Evolutionary conservation across 2,888 invertebrate genomes (phyloP), one percentile per base, ranked within the genome.

Genomic region (Drosophila histrio): DNA sequence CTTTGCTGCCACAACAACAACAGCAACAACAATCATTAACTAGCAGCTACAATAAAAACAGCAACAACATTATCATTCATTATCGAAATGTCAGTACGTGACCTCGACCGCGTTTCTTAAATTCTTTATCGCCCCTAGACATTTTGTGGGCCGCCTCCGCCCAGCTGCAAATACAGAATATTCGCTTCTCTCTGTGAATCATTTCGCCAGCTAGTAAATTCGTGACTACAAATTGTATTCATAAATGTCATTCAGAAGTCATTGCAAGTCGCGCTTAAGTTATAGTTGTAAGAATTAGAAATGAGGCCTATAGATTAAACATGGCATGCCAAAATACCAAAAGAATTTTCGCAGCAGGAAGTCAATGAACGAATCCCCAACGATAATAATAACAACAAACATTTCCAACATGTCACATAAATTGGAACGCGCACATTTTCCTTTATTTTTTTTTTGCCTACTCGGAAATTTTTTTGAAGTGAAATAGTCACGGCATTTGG

Each of bases 81-180:
- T 60, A 53, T 44, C 44, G 88, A 87, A 88, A 84, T 88, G 88
- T 80, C 88, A 87, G 82, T 70, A 72, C 66, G 68, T 84, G 84
- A 88, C 84, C 88, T 84, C 84, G 84, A 84, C 84, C 84, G 87
- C 81, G 72, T 87, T 84, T 82, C 65, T 72, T 60, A 61, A 61
- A 79, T 79, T 85, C 67, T 79, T 77, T 39, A 77, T 72, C 32
- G 65, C 72, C 66, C 61, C 62, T 54, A 46, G 71, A 32, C 43
- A 5, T 43, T 34, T 19, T 52, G 57, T 36, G 41, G 54, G 56
- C 17, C 24, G 49, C 47, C 47, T 46, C 34, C 61, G 19, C 53
- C 68, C 66, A 28, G 26, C 38, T 26, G 38, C 36, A 19, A 19
- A 19, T 38, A 6, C 21, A 24, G 26, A 26, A 5, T 11, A 52